Conservation (phyloP, 2,113 vertebrate genomes). For the Trinectes maculatus region DNA sequence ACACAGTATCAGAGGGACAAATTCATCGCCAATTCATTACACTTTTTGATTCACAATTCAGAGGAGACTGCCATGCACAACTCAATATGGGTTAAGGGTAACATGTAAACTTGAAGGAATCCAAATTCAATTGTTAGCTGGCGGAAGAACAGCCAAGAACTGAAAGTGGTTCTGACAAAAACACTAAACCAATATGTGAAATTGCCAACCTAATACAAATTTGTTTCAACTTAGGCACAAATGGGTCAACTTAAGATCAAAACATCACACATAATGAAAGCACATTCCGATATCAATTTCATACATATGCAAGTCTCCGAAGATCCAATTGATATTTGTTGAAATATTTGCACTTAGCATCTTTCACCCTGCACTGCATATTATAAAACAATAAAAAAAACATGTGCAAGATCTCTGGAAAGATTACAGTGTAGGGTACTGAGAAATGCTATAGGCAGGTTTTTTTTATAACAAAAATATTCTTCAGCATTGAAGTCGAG, state of each 20-base stretch:
- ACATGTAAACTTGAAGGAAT: conserved; percentile 19
- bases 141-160: conserved; percentile 76
- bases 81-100: conserved; percentile 29
- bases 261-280: conserved; percentile 31
- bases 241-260: conserved; percentile 49
- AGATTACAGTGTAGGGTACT: conserved; percentile 82
- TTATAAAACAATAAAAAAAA: conserved; percentile 82
- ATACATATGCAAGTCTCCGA: conserved; percentile 70
- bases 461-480: conserved; percentile 85
- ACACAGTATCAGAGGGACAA: conserved; percentile 69
- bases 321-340: conserved; percentile 55
- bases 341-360: conserved; percentile 69
- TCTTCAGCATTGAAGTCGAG: conserved; percentile 84
- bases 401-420: conserved; percentile 84
- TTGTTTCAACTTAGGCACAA: conserved; percentile 66
- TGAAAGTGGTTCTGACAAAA: conserved; percentile 25
- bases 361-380: conserved; percentile 81
- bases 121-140: conserved; percentile 51
- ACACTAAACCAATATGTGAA: conserved; percentile 34
- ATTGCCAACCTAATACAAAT: conserved; percentile 19
- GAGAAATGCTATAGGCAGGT: conserved; percentile 70
- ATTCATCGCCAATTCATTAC: conserved; percentile 79
- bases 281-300: conserved; percentile 44
- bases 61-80: conserved; percentile 72
- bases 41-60: conserved; percentile 63